Percentiles rank a stretch among this genome's conserved stretches.
phyloP scores from a whole-genome alignment of 2,113 vertebrate species.

The Electrona antarctica region DNA sequence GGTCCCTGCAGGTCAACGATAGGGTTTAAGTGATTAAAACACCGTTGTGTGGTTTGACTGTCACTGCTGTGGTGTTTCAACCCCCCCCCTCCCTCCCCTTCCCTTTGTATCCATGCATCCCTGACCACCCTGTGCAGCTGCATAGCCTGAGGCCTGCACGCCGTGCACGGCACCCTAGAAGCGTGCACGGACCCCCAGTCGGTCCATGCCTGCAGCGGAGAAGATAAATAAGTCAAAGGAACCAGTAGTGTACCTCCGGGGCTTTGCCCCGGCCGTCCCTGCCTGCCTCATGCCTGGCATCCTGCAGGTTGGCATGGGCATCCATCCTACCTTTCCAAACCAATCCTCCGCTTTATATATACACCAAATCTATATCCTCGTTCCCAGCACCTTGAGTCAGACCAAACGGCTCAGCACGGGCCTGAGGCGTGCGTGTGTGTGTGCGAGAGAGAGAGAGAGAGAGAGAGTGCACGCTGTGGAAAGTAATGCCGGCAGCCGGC shows the following conservation, averaged over 20 bases:
- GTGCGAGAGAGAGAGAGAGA: background rate
- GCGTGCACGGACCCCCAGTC: conserved; percentile 62
- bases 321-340: conserved; percentile 26
- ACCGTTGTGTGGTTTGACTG: conserved; percentile 27
- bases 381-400: conserved; percentile 34
- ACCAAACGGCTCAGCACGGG: background rate
- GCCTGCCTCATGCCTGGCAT: conserved; percentile 46
- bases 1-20: no score
- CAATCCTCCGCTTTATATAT: conserved; percentile 33
- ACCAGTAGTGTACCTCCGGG: conserved; percentile 73
- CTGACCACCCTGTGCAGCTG: background rate
- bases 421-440: background rate
- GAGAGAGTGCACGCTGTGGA: conserved; percentile 26
- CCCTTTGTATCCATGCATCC: background rate
- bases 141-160: background rate
- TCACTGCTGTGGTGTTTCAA: conserved; percentile 9
- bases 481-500: conserved; percentile 53
- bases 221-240: conserved; percentile 77
- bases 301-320: conserved; percentile 56
- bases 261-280: conserved; percentile 59
- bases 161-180: conserved; percentile 35
- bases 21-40: conserved; percentile 7
- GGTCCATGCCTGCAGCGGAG: conserved; percentile 58
- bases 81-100: background rate
- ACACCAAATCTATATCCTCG: conserved; percentile 34